Evolutionary conservation across 1,140 invertebrate genomes (phyloP), one percentile per base, ranked within the genome.

Genomic region (Lepidotrigona ventralis): DNA sequence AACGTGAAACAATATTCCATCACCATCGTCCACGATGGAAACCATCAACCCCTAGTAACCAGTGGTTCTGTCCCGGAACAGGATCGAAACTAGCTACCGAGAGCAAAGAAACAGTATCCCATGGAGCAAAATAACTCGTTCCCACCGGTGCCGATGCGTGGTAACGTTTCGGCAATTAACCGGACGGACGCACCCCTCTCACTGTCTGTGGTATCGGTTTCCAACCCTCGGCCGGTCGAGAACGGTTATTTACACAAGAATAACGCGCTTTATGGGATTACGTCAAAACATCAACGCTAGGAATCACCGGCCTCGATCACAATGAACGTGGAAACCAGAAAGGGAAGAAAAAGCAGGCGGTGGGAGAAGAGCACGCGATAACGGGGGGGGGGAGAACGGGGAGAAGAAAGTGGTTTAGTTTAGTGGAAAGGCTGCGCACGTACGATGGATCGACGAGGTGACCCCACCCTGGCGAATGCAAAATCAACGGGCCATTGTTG

Each of bases 241-340:
- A 88, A 86, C 81, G 86, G 85, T 84, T 92, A 90, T 92, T 92
- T 92, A 92, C 91, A 91, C 91, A 90, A 89, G 90, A 92, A 92
- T 92, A 92, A 92, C 90, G 88, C 86, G 91, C 88, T 87, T 92
- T 92, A 92, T 91, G 88, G 91, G 91, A 92, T 92, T 92, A 92
- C 87, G 91, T 92, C 91, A 92, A 92, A 92, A 92, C 90, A 92
- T 91, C 85, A 86, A 87, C 87, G 89, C 85, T n/a, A 75, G 89
- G 71, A 88, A 85, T 81, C 83, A 80, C 33, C 29, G 63, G 64
- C 33, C 53, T 46, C 75, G 79, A 75, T 85, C 81, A 85, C 84
- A 85, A 85, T 85, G 79, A 66, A 64, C 70, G 70, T 6, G 46
- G 29, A 39, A 46, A 85, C 72, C 6, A 46, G 39, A 46, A 46